These are phyloP conservation scores for Heliconius hewitsoni DNA, from an alignment of 1,140 invertebrate species.

Conservation along the genomic window DNA sequence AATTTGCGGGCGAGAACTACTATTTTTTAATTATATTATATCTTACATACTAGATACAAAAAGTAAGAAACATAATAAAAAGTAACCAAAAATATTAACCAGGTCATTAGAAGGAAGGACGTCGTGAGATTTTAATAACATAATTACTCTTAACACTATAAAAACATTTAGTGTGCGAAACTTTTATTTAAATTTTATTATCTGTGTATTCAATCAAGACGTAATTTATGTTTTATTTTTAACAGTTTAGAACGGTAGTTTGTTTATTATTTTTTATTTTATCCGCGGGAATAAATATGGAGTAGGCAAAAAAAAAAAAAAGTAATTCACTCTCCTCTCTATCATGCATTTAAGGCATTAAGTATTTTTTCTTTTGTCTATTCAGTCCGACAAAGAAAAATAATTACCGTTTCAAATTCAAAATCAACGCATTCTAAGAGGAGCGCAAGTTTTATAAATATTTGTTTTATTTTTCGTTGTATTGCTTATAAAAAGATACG, in stretches of 20 bases:
- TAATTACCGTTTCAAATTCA: too few species aligned
- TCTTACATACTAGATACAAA: neutral
- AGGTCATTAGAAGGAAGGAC: conserved; percentile 1
- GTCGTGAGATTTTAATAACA: neutral
- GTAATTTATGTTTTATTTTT: neutral
- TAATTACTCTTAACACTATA: neutral
- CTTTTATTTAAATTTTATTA: neutral
- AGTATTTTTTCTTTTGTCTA: neutral
- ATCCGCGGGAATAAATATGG: too few species aligned
- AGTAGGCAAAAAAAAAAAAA: too few species aligned
- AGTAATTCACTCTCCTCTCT: neutral
- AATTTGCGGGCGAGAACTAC: too few species aligned
- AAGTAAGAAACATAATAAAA: neutral
- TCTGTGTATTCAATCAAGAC: neutral
- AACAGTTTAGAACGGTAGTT: neutral
- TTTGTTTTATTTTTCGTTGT: too few species aligned
- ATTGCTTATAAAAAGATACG: too few species aligned
- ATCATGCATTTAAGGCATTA: neutral
- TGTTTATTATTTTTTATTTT: neutral
- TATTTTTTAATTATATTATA: too few species aligned
- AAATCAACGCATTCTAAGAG: neutral
- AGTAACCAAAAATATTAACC: neutral
- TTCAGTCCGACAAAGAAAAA: too few species aligned
- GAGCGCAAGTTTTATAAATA: neutral
- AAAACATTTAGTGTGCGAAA: conserved; percentile 7